A percentile compares a stretch with the other conserved stretches of the same genome.
Evolutionary conservation across 2,888 invertebrate species (phyloP).

Genomic region (Ferdinandea cuprea): DNA sequence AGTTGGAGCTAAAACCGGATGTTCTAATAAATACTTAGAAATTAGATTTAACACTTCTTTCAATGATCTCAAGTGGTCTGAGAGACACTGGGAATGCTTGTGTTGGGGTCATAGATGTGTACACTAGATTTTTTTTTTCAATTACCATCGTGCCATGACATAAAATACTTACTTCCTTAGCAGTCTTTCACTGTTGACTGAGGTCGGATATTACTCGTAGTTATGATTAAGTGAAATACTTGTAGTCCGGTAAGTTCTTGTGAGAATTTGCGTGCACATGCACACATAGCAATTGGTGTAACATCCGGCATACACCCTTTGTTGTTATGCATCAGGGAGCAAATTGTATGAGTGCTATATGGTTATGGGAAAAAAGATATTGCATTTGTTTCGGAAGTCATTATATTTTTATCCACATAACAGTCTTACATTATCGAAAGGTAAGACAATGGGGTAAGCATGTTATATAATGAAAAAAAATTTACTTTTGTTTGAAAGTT

Average conservation of each 20-base stretch:
- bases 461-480: not conserved
- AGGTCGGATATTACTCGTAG: conserved; percentile 19
- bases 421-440: conserved; percentile 1
- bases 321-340: conserved; percentile 42
- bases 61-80: conserved; percentile 27
- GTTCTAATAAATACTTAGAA: conserved; percentile 32
- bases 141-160: conserved; percentile 24
- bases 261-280: conserved; percentile 40
- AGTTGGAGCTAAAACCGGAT: conserved; percentile 29
- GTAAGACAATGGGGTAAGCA: not conserved
- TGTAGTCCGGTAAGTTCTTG: conserved; percentile 25
- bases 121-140: conserved; percentile 20
- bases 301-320: conserved; percentile 52
- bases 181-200: conserved; percentile 16
- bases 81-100: conserved; percentile 14
- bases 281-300: conserved; percentile 28
- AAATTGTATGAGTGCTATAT: conserved; percentile 33
- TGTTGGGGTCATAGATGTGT: conserved; percentile 20
- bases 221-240: conserved; percentile 25
- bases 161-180: conserved; percentile 32
- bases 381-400: conserved; percentile 26
- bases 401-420: conserved; percentile 15
- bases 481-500: too few relatives aligned
- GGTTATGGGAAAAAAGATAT: not conserved
- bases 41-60: conserved; percentile 38